Base-by-base conservation (phyloP, 1,140 invertebrate genomes). In the Maconellicoccus hirsutus region DNA sequence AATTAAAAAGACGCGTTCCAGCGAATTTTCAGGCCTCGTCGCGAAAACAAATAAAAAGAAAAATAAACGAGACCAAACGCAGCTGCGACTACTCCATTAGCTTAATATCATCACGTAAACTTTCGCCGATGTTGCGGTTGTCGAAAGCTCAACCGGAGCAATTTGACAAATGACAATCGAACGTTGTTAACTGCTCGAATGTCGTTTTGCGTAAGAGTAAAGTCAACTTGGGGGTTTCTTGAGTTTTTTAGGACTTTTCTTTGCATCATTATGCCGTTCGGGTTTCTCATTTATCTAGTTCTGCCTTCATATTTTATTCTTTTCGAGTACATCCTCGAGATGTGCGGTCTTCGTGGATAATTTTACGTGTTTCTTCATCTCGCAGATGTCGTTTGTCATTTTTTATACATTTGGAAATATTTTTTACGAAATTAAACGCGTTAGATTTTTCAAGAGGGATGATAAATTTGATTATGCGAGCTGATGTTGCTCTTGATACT, bases 111-210 rank as follows among this genome's bases (percentile, higher is more conserved):
- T 66, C 61, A 66, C 61, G 61, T 66, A 66, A 66, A 66, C 22
- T 66, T 66, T 52, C 16, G 29, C 29, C 29, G 29, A 33, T 12
- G 29, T 33, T 6, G 29, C 3, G 3, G 29, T 4, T 59, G 61
- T 59, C 39, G 42, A 71, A 71, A 42, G 52, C 26, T 27, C 25
- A 59, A 61, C 71, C 52, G 39, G 23, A 71, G 25, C 14, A 71
- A 26, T 26, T 71, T 73, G 75, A 74, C 72, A 74, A 74, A 74
- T 74, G 73, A 74, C 71, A 73, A 73, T 71, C 63, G 63, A 72
- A 72, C 38, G 29, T 71, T 42, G 26, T 70, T 66, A 66, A 66
- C 61, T 66, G 61, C 61, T 66, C 61, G 25, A 66, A 66, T 66
- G 61, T 22, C 61, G 16, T 66, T 66, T 66, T 2, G n/a, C n/a